Evolutionary conservation across 2,888 invertebrate species (phyloP).

Genomic region (Apamea sordens): DNA sequence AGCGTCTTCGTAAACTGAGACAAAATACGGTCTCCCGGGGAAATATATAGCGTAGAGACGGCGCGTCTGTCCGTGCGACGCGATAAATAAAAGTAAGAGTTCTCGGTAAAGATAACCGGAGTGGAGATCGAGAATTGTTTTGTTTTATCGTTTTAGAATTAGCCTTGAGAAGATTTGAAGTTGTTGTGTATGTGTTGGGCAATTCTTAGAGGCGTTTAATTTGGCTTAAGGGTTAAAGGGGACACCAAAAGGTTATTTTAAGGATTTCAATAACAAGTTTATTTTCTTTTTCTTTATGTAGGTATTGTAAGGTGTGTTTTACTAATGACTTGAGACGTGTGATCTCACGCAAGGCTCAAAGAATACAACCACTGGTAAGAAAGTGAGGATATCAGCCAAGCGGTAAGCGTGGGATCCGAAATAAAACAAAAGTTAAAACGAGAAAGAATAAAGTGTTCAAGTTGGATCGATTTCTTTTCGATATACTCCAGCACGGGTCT

Average conservation of each 20-base stretch:
- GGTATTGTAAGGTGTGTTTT: neutral
- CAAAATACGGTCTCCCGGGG: slow-evolving; percentile 41
- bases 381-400: neutral
- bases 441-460: no score
- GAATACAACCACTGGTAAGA: neutral
- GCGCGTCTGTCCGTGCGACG: slow-evolving; percentile 12
- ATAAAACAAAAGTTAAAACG: no score
- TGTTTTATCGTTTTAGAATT: slow-evolving; percentile 13
- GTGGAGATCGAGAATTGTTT: neutral
- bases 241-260: neutral
- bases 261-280: neutral
- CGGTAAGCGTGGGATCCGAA: no score
- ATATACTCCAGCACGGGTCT: no score
- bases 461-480: no score
- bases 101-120: neutral
- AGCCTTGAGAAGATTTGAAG: neutral
- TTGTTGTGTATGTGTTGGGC: neutral
- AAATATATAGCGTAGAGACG: slow-evolving; percentile 39
- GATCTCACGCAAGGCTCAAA: neutral
- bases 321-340: neutral
- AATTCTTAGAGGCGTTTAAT: neutral
- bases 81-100: slow-evolving; percentile 40
- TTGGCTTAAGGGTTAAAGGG: neutral
- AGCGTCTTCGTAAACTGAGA: slow-evolving; percentile 41
- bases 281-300: neutral